Conservation (phyloP, 2,113 vertebrate genomes). For the Coracopsis vasa region DNA sequence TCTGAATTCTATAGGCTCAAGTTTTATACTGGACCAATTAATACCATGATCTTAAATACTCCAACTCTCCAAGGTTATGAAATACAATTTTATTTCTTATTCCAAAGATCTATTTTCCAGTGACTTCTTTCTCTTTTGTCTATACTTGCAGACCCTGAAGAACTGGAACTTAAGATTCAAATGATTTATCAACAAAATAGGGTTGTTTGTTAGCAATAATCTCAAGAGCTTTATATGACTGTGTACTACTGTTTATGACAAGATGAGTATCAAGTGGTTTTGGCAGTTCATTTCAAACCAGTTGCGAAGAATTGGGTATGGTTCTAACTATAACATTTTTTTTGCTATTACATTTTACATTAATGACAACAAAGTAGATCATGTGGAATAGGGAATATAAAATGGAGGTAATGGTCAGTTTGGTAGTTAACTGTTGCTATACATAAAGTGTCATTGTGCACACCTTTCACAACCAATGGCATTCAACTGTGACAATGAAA, state of each 20-base stretch:
- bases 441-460: not conserved
- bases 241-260: not conserved
- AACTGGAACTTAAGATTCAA: not conserved
- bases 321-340: not conserved
- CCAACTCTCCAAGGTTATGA: not conserved
- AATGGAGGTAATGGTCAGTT: not conserved
- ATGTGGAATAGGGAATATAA: not conserved
- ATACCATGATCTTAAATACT: not conserved
- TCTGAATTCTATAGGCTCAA: not conserved
- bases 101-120: not conserved
- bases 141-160: not conserved
- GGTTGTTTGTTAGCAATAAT: not conserved
- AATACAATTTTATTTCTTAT: not conserved
- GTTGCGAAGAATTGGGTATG: not conserved
- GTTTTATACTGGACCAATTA: not conserved
- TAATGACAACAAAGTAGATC: not conserved
- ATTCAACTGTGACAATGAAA: not conserved
- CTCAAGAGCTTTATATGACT: not conserved
- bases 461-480: not conserved
- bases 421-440: not conserved
- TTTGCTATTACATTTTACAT: slow-evolving; percentile 22
- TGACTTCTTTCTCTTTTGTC: not conserved
- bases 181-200: not conserved
- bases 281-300: slow-evolving; percentile 37
- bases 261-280: not conserved